These are phyloP conservation scores for Chamaetylas fuelleborni DNA, from an alignment of 2,113 vertebrate species.

Conservation along the genomic window DNA sequence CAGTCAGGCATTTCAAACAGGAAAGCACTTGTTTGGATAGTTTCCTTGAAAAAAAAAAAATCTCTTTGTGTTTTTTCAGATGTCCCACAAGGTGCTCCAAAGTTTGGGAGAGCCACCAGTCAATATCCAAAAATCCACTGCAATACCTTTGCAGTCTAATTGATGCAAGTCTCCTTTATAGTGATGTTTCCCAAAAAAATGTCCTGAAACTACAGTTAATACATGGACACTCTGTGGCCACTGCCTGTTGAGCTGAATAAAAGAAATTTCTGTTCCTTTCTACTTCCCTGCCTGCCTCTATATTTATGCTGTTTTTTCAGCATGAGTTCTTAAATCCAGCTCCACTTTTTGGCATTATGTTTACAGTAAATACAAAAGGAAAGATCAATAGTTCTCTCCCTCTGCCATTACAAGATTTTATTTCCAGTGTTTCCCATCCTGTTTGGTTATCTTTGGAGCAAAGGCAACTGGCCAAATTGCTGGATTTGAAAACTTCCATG, in stretches of 20 bases:
- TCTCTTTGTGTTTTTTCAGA: neutral
- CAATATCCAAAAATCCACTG: neutral
- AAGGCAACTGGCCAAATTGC: neutral
- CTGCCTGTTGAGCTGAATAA: neutral
- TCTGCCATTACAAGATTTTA: neutral
- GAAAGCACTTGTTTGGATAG: conserved; percentile 43
- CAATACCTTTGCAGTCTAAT: neutral
- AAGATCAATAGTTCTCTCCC: neutral
- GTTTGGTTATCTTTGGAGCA: neutral
- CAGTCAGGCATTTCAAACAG: conserved; percentile 23
- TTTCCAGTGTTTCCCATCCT: neutral
- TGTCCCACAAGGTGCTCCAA: neutral
- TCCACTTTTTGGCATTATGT: neutral
- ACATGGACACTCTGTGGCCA: neutral
- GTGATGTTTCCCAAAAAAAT: neutral
- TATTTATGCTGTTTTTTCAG: neutral
- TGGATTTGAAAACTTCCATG: neutral
- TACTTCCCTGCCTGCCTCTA: neutral
- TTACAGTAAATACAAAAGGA: neutral
- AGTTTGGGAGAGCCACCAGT: neutral
- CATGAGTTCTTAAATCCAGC: neutral
- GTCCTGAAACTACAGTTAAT: neutral
- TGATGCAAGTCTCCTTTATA: neutral
- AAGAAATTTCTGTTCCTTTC: neutral
- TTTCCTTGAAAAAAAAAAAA: neutral